These are phyloP conservation scores for Pachydiplax longipennis DNA, from an alignment of 2,888 invertebrate genomes.

Conservation along the genomic window DNA sequence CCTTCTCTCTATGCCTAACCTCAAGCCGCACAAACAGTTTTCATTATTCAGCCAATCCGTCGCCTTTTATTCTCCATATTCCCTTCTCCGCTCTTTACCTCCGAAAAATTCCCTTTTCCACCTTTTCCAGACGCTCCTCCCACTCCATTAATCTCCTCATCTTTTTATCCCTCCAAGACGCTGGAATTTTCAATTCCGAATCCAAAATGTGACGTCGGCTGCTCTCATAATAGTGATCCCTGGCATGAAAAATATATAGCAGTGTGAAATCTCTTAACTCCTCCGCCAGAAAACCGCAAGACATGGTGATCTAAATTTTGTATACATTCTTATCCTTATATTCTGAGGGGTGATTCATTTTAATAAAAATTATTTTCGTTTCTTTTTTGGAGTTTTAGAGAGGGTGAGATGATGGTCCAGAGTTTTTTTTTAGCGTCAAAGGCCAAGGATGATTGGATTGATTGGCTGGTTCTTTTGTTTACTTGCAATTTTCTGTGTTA, in stretches of 20 bases:
- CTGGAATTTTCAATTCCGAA: constrained; percentile 43
- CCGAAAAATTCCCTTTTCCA: neutral
- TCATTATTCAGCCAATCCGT: constrained; percentile 37
- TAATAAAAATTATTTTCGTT: neutral
- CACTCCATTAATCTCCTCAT: constrained; percentile 29
- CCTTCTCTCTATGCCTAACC: neutral
- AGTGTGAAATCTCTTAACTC: neutral
- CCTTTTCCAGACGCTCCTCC: neutral
- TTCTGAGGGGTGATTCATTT: constrained; percentile 6
- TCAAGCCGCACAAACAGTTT: constrained; percentile 33
- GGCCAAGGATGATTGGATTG: neutral
- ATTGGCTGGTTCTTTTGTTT: neutral
- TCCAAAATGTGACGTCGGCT: constrained; percentile 29
- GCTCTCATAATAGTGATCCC: constrained; percentile 34
- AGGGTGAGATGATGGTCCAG: neutral
- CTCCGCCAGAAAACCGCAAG: neutral
- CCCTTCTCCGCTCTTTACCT: neutral
- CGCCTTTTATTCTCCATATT: neutral
- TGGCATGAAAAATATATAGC: constrained; percentile 30
- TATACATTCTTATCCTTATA: constrained; percentile 21
- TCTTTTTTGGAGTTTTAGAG: neutral
- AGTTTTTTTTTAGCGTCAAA: neutral
- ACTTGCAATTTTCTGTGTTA: neutral
- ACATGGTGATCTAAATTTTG: constrained; percentile 21
- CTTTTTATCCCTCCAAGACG: constrained; percentile 30